Evolutionary conservation across 2,888 invertebrate species (phyloP), one percentile per base, ranked within the genome.

Genomic region (Tiphia femorata): DNA sequence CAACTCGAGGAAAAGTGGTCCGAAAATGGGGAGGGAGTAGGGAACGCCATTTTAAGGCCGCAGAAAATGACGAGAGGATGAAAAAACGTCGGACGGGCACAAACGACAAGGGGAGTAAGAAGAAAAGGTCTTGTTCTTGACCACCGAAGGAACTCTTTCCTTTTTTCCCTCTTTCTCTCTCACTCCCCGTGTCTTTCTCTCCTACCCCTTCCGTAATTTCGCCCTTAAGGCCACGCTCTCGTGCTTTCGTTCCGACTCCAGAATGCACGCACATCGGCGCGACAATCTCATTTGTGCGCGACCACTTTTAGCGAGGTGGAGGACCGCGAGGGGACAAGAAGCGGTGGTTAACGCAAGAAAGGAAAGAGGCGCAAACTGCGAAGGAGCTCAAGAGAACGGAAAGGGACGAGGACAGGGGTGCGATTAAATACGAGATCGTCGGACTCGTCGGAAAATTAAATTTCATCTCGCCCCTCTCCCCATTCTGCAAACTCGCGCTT

Each of bases 201-300:
- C n/a, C 49, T 14, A n/a, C 20, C 33, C 30, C 16, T 56, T 44
- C 17, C 54, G 51, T 55, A 33, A 12, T 49, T 59, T 47, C 35
- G 41, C 48, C 50, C 29, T n/a, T n/a, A n/a, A n/a, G n/a, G n/a
- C n/a, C n/a, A n/a, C n/a, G n/a, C n/a, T n/a, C n/a, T n/a, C n/a
- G n/a, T n/a, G n/a, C n/a, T n/a, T n/a, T n/a, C 58, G 48, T 42
- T 30, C 54, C 52, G 57, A 40, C 47, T n/a, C 46, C 47, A 33
- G 58, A 56, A 67, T 54, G 62, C 76, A 74, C 77, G 76, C 77
- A 79, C 76, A n/a, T n/a, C 78, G 79, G 77, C 78, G 79, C 79
- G 81, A 81, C 79, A 79, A 80, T 75, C 81, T 81, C 80, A 81
- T 81, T 81, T 81, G 80, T 81, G 81, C 78, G 57, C 80, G 75